Base-by-base conservation (phyloP, 2,888 invertebrate genomes). In the Tachina fera region DNA sequence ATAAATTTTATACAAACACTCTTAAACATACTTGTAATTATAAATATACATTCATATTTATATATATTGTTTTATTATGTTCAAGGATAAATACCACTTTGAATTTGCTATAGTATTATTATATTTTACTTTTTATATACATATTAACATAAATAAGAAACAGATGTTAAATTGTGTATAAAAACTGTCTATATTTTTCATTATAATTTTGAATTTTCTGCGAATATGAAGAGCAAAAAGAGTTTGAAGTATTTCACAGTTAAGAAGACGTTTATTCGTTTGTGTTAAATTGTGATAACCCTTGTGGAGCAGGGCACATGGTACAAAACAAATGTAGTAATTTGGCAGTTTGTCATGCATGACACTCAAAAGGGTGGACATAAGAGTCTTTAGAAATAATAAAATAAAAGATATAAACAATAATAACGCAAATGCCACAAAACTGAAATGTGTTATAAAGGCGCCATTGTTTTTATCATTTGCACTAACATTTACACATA, bases 341-440 rank as follows among this genome's bases (percentile, higher is more conserved):
- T 49, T 49, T 49, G 49, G n/a, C n/a, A 49, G n/a, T 49, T 49
- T 49, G n/a, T 49, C n/a, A 49, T 13, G 49, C 49, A n/a, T 49
- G 13, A 6, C 14, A n/a, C 49, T 49, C 49, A 49, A 49, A 49
- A n/a, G 14, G 49, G 49, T 49, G 49, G n/a, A n/a, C 53, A 53
- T 19, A 53, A 10, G 9, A 53, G 53, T 8, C 9, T 11, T 53
- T 53, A 51, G 16, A 16, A 16, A 16, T 51, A 16, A 51, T 51
- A 51, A 51, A 51, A 8, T 51, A 16, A 51, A 9, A 9, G 51
- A 51, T 9, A 51, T 51, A 51, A 51, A 51, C 51, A 16, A 51
- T 51, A 51, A 10, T 9, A 16, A 51, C 16, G 16, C 9, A 16
- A 51, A 16, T 9, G 9, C 16, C 16, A 51, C 16, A 51, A 16